These are phyloP conservation scores for Sardina pilchardus DNA, from an alignment of 2,113 vertebrate species.

Conservation along the genomic window DNA sequence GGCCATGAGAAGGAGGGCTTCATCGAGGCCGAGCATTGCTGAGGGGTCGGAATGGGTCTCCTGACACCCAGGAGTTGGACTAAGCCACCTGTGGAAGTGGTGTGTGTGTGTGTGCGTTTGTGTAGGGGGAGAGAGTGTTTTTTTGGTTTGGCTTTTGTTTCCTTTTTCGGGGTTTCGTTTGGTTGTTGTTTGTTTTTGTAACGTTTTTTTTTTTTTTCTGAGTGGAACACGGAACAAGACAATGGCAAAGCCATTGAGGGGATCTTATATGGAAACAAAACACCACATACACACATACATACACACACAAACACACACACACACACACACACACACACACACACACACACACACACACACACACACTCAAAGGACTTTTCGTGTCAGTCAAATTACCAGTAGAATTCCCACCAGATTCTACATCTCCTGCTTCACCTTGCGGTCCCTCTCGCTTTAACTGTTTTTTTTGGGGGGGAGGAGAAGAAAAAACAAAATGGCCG, in stretches of 20 bases:
- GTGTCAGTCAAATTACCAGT: not conserved
- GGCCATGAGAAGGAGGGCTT: constrained; percentile 91
- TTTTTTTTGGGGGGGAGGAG: not conserved
- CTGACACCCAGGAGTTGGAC: constrained; percentile 22
- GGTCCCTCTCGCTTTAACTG: not conserved
- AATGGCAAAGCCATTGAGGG: constrained; percentile 23
- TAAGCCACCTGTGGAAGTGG: not conserved
- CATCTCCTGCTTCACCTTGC: not conserved
- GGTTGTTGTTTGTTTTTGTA: not conserved
- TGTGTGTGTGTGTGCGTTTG: constrained; percentile 18
- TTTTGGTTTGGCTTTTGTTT: not conserved
- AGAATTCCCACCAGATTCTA: not conserved
- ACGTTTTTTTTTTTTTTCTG: constrained; percentile 25
- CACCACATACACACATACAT: not conserved
- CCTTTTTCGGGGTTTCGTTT: not conserved
- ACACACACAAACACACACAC: not conserved
- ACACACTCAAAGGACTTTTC: not conserved
- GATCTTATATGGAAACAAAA: constrained; percentile 6
- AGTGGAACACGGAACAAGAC: constrained; percentile 30
- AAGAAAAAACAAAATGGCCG: constrained; percentile 27
- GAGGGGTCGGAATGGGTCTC: constrained; percentile 59
- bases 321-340: not conserved
- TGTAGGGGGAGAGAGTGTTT: not conserved
- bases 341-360: not conserved
- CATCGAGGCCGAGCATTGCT: constrained; percentile 90